Conservation (phyloP, 2,113 vertebrate genomes). For the Sphaerodactylus townsendi region DNA sequence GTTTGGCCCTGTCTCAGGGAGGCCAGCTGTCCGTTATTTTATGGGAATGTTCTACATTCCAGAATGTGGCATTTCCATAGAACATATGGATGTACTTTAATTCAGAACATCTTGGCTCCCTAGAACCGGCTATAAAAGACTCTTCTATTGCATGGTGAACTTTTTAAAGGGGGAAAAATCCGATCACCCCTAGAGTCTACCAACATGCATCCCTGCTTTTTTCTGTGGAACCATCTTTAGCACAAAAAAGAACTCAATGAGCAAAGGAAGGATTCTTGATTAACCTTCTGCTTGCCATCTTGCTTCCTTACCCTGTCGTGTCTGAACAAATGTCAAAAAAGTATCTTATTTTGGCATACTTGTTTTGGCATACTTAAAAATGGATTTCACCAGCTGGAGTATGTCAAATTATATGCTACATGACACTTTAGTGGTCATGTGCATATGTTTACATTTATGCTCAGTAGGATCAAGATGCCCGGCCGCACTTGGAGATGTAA, state of each 20-base stretch:
- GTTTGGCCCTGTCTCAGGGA: conserved; percentile 4
- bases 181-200: background rate
- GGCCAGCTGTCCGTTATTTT: conserved; percentile 8
- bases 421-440: no score
- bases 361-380: no score
- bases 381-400: no score
- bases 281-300: background rate
- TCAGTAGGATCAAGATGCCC: no score
- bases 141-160: background rate
- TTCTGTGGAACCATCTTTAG: background rate
- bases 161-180: background rate
- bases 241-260: background rate
- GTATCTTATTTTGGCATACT: background rate
- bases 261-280: background rate
- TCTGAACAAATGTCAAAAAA: background rate
- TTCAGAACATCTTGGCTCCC: conserved; percentile 9
- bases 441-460: no score
- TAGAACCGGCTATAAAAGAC: background rate
- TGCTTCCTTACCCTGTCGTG: background rate
- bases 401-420: no score
- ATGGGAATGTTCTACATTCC: conserved; percentile 10
- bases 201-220: background rate
- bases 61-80: background rate
- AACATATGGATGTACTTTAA: conserved; percentile 18
- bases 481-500: no score